Percentiles rank a stretch among this genome's conserved stretches.
Conservation (phyloP, 2,113 vertebrate species). For the Hassar affinis region DNA sequence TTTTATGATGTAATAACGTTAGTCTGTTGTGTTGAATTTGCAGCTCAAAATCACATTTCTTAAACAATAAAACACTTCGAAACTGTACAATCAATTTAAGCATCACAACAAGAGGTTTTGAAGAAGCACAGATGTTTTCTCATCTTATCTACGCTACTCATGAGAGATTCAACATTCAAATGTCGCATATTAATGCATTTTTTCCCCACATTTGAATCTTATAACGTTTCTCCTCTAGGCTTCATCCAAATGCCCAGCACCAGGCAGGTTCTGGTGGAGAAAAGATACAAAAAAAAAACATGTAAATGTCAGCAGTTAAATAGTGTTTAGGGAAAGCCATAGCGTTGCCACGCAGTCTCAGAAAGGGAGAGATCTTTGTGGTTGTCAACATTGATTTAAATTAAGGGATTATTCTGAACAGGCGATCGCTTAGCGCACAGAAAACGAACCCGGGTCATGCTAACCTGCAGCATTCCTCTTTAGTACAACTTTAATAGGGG, state of each 20-base stretch:
- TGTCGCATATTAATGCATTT: constrained; percentile 10
- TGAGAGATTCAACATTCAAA: background rate
- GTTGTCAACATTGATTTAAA: constrained; percentile 89
- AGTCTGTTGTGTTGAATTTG: background rate
- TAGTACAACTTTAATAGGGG: constrained; percentile 55
- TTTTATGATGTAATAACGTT: constrained; percentile 1
- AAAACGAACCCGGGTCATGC: constrained; percentile 69
- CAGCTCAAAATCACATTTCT: background rate
- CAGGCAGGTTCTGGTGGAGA: constrained; percentile 82
- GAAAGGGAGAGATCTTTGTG: constrained; percentile 77
- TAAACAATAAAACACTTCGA: background rate
- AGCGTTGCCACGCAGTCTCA: constrained; percentile 64
- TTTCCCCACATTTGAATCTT: constrained; percentile 78
- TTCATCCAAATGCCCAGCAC: constrained; percentile 70
- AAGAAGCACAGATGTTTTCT: background rate
- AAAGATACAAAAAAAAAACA: constrained; percentile 60
- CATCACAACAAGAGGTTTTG: background rate
- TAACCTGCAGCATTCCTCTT: constrained; percentile 61
- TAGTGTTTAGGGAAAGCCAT: constrained; percentile 65
- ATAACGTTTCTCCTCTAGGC: constrained; percentile 71
- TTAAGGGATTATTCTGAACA: constrained; percentile 67
- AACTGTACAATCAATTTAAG: background rate
- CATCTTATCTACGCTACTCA: background rate
- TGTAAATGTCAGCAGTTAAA: constrained; percentile 82
- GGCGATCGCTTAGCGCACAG: constrained; percentile 68